Evolutionary conservation across 2,888 invertebrate species (phyloP).

Genomic region (Drosophila recens): DNA sequence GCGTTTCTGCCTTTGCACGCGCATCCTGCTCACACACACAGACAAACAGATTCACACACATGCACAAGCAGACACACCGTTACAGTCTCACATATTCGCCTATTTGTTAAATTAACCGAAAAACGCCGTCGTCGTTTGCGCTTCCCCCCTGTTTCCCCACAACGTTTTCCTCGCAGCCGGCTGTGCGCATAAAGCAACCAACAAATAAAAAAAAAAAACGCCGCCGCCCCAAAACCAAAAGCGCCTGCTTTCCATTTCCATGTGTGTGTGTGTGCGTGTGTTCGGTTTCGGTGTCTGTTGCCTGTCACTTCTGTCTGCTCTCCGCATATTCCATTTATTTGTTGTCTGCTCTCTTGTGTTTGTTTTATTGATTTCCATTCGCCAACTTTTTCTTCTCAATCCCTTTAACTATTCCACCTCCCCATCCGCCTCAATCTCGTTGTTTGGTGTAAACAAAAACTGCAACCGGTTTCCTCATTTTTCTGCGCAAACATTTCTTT

Average conservation of each 20-base stretch:
- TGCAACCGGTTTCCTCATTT: slow-evolving; percentile 61
- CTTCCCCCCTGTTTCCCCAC: neutral
- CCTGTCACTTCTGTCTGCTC: slow-evolving; percentile 43
- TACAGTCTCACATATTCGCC: slow-evolving; percentile 44
- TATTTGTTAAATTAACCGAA: slow-evolving; percentile 71
- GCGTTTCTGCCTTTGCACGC: slow-evolving; percentile 24
- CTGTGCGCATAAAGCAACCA: slow-evolving; percentile 37
- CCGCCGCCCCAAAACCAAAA: slow-evolving; percentile 41
- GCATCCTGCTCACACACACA: slow-evolving; percentile 51
- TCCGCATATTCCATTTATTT: slow-evolving; percentile 15
- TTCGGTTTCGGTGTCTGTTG: slow-evolving; percentile 40
- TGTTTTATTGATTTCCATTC: slow-evolving; percentile 72
- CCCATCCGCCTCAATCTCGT: slow-evolving; percentile 2
- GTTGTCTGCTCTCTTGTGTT: slow-evolving; percentile 49
- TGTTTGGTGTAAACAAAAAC: slow-evolving; percentile 58
- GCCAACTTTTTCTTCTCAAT: slow-evolving; percentile 21
- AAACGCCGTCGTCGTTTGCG: slow-evolving; percentile 24
- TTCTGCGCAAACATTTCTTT: slow-evolving; percentile 46
- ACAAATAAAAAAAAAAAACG: slow-evolving; percentile 22
- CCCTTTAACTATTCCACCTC: slow-evolving; percentile 27
- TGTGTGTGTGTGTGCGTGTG: slow-evolving; percentile 51
- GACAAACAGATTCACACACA: slow-evolving; percentile 13
- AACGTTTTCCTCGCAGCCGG: slow-evolving; percentile 20
- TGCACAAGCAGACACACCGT: slow-evolving; percentile 17
- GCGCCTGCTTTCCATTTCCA: slow-evolving; percentile 54